phyloP scores from a whole-genome alignment of 2,888 invertebrate species.

The Petrolisthes cinctipes region DNA sequence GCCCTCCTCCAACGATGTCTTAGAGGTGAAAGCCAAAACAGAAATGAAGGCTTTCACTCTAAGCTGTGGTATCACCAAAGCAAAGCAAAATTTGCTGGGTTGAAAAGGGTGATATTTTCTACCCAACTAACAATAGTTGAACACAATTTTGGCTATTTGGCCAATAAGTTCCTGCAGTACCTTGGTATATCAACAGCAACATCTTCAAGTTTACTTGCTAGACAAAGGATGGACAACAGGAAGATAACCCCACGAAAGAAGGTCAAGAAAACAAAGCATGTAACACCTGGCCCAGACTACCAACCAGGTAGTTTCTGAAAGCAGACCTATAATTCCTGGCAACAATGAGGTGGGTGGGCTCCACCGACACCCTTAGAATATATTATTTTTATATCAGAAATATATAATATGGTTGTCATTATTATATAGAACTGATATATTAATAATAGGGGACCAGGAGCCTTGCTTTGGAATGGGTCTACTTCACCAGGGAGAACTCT shows the following conservation, averaged over 20 bases:
- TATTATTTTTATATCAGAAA: conserved; percentile 27
- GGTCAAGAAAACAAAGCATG: neutral
- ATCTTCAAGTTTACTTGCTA: neutral
- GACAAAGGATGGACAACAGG: conserved; percentile 29
- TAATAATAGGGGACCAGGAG: conserved; percentile 39
- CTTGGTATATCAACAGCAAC: neutral
- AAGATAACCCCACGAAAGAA: conserved; percentile 4
- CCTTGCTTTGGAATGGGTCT: conserved; percentile 6
- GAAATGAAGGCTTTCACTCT: conserved; percentile 16
- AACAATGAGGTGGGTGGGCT: conserved; percentile 39
- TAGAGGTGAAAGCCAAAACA: conserved; percentile 13
- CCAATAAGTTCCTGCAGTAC: too few relatives aligned
- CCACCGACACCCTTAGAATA: conserved; percentile 34
- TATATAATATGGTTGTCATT: conserved; percentile 14
- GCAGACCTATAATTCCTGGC: neutral
- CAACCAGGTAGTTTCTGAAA: conserved; percentile 24
- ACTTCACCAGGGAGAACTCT: conserved; percentile 16
- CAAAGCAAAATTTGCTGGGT: conserved; percentile 29
- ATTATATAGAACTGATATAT: neutral
- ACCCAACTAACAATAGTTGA: neutral
- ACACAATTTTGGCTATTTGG: neutral
- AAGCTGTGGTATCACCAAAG: conserved; percentile 28
- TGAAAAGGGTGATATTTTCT: neutral
- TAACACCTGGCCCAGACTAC: conserved; percentile 22
- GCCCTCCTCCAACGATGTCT: conserved; percentile 26